Percentiles rank a stretch among this genome's conserved stretches.
Evolutionary conservation across 2,888 invertebrate genomes (phyloP).

Genomic region (Idaea aversata): DNA sequence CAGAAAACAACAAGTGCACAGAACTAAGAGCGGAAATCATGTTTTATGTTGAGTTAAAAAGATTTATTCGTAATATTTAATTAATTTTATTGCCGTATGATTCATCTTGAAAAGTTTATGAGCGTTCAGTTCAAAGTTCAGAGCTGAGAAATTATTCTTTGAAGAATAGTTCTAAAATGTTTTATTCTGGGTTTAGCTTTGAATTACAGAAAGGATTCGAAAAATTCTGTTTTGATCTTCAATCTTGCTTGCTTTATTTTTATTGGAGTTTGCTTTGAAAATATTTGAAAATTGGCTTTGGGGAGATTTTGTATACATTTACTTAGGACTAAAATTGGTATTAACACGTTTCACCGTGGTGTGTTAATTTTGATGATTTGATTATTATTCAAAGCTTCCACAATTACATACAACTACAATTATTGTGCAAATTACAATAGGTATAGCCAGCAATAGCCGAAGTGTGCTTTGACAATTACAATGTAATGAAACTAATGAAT

Average conservation of each 20-base stretch:
- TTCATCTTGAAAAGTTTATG: conserved; percentile 38
- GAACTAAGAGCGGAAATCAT: conserved; percentile 6
- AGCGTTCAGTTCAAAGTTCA: conserved; percentile 38
- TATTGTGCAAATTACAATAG: neutral
- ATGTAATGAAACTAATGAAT: neutral
- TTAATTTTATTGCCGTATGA: conserved; percentile 40
- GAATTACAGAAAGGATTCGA: conserved; percentile 30
- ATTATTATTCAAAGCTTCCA: neutral
- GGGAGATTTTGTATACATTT: conserved; percentile 38
- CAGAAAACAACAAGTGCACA: conserved; percentile 6
- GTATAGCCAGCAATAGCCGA: neutral
- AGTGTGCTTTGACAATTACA: neutral
- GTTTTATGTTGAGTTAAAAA: conserved; percentile 16
- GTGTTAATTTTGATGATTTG: neutral
- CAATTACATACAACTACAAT: neutral
- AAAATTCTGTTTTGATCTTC: conserved; percentile 20
- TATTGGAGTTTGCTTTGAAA: conserved; percentile 17
- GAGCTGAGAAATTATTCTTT: conserved; percentile 42
- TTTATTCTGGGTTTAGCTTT: conserved; percentile 32
- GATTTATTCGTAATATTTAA: conserved; percentile 36
- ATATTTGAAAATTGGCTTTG: conserved; percentile 24
- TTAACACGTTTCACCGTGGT: neutral
- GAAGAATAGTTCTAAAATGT: conserved; percentile 44
- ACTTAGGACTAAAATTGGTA: conserved; percentile 28
- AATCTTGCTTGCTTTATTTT: conserved; percentile 12